Evolutionary conservation across 2,888 invertebrate genomes (phyloP).

Genomic region (Agonopterix alstromeriana): DNA sequence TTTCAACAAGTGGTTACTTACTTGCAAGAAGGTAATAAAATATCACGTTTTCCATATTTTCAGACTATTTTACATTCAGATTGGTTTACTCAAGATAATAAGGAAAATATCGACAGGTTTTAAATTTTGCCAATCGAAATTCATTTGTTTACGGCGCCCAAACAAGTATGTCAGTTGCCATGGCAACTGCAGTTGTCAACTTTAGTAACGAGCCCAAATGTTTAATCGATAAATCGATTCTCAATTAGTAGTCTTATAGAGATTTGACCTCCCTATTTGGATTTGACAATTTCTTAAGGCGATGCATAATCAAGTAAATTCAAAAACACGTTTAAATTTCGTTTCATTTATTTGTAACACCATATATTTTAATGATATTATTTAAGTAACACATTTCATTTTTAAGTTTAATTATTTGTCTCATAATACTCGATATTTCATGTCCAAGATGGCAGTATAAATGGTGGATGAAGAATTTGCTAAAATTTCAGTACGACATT

Average conservation of each 20-base stretch:
- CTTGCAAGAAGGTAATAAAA: slow-evolving; percentile 32
- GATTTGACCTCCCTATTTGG: too few species aligned
- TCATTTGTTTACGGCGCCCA: slow-evolving; percentile 69
- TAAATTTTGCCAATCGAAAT: slow-evolving; percentile 43
- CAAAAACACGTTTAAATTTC: neutral
- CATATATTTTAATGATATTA: neutral
- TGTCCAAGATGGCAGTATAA: too few species aligned
- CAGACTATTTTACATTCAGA: slow-evolving; percentile 15
- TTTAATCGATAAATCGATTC: slow-evolving; percentile 41
- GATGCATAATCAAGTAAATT: neutral
- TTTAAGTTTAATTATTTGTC: neutral
- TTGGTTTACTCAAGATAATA: slow-evolving; percentile 22
- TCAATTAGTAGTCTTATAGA: slow-evolving; percentile 10
- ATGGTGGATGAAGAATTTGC: too few species aligned
- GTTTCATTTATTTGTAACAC: neutral
- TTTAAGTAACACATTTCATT: neutral
- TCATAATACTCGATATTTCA: neutral
- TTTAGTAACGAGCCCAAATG: slow-evolving; percentile 35
- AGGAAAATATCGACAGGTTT: slow-evolving; percentile 34
- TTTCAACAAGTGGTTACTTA: slow-evolving; percentile 26
- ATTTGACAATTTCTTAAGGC: neutral
- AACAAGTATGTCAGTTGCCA: slow-evolving; percentile 54
- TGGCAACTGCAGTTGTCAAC: slow-evolving; percentile 53
- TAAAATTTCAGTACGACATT: too few species aligned
- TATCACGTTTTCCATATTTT: slow-evolving; percentile 38